Base-by-base conservation (phyloP, 2,888 invertebrate species). In the Polylopha cassiicola region DNA sequence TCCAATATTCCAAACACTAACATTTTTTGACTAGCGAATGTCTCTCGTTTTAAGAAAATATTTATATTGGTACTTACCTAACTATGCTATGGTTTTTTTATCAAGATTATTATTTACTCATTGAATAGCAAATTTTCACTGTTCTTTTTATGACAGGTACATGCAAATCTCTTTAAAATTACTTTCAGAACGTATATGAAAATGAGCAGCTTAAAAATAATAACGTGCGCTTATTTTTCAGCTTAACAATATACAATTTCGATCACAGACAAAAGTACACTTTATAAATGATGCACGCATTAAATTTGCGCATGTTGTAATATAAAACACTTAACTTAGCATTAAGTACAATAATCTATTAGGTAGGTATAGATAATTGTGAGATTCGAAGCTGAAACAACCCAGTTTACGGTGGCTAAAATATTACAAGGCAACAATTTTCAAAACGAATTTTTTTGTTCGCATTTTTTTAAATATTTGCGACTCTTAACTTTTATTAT, bases 241-340 rank as follows among this genome's bases (percentile, higher is more conserved):
- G 80, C 81, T 78, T 82, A 84, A 74, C 69, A 73, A 80, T 82
- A 81, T 76, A 79, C 76, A 75, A 78, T 79, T 80, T 81, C 62
- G 79, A 84, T 84, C 84, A 84, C 84, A 84, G 82, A 81, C 76
- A 82, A 79, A 82, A 82, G 82, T 79, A 81, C 80, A 77, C 57
- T 54, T 51, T 48, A 53, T 51, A 70, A 72, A 77, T 72, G 65
- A 73, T 71, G 65, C 64, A 73, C 73, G 70, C 75, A 55, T 66
- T 67, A 67, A 66, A 58, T 67, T 69, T 71, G 74, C 80, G 74
- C 72, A 72, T 71, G 66, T 69, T 70, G 63, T 73, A 75, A 71
- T 79, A 79, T 70, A 77, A 79, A 78, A 79, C 72, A 75, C 74
- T 76, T 73, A 77, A 74, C 69, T 77, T 78, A 78, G 70, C 51